phyloP scores from a whole-genome alignment of 1,140 invertebrate genomes.

The Acromyrmex charruanus region DNA sequence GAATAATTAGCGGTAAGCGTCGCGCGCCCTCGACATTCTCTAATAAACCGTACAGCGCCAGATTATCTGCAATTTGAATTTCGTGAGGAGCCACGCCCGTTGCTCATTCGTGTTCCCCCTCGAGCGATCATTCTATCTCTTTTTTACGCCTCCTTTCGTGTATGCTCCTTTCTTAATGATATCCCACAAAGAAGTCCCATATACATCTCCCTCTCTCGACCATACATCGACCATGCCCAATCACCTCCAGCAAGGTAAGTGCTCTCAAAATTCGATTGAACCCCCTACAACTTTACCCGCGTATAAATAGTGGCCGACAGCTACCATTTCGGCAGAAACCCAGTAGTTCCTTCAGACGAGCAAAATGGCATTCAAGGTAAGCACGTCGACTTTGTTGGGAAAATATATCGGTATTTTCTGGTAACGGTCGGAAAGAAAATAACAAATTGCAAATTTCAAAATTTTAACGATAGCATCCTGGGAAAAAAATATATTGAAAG shows the following conservation, averaged over 20 bases:
- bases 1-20: slow-evolving; percentile 14
- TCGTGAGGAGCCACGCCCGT: slow-evolving; percentile 58
- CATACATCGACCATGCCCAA: slow-evolving; percentile 66
- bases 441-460: slow-evolving; percentile 7
- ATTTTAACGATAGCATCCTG: background rate
- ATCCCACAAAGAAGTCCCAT: slow-evolving; percentile 61
- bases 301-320: slow-evolving; percentile 75
- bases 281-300: slow-evolving; percentile 57
- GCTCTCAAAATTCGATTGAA: slow-evolving; percentile 73
- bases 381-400: background rate
- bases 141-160: slow-evolving; percentile 59
- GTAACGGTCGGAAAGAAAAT: background rate
- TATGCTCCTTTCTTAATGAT: slow-evolving; percentile 69
- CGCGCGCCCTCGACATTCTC: slow-evolving; percentile 3
- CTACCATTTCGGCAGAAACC: slow-evolving; percentile 64
- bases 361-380: slow-evolving; percentile 80
- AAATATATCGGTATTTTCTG: background rate
- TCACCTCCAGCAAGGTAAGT: slow-evolving; percentile 57
- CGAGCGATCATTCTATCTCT: slow-evolving; percentile 51
- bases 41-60: background rate
- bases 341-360: slow-evolving; percentile 64
- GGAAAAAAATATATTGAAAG: background rate
- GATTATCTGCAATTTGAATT: slow-evolving; percentile 61
- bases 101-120: slow-evolving; percentile 51
- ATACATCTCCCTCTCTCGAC: slow-evolving; percentile 67